phyloP scores from a whole-genome alignment of 2,797 vertebrate genomes.

The Macrochelys suwanniensis region DNA sequence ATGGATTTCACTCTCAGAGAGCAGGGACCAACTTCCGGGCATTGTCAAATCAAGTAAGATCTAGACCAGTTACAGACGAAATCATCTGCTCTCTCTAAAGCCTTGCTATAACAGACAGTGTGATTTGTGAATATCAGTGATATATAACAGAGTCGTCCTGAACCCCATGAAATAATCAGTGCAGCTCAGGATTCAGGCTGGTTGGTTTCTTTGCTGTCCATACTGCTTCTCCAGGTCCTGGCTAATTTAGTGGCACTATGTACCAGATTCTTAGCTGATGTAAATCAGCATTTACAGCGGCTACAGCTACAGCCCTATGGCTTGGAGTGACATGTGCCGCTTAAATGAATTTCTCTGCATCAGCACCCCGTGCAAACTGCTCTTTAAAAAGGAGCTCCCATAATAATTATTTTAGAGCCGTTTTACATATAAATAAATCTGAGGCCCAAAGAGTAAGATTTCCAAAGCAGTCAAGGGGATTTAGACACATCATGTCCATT shows the following conservation, averaged over 20 bases:
- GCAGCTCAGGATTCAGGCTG: background rate
- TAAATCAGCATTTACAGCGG: background rate
- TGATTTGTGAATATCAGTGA: background rate
- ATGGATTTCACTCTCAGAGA: too few species aligned
- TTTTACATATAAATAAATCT: background rate
- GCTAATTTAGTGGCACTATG: background rate
- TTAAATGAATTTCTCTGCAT: background rate
- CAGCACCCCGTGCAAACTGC: background rate
- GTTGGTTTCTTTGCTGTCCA: background rate
- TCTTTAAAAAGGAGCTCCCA: background rate
- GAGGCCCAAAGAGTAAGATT: background rate
- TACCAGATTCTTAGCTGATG: background rate
- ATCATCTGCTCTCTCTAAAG: too few species aligned
- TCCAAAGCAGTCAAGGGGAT: background rate
- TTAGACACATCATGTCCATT: background rate
- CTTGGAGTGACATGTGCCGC: background rate
- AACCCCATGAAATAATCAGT: background rate
- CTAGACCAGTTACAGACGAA: too few species aligned
- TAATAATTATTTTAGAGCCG: background rate
- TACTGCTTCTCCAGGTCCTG: background rate
- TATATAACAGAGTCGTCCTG: background rate
- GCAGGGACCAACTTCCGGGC: too few species aligned
- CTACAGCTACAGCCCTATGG: background rate
- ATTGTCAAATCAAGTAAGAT: too few species aligned
- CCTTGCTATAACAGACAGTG: background rate